A percentile compares a stretch with the other conserved stretches of the same genome.
Conservation (phyloP, 2,888 invertebrate species). For the Diabrotica balteata region DNA sequence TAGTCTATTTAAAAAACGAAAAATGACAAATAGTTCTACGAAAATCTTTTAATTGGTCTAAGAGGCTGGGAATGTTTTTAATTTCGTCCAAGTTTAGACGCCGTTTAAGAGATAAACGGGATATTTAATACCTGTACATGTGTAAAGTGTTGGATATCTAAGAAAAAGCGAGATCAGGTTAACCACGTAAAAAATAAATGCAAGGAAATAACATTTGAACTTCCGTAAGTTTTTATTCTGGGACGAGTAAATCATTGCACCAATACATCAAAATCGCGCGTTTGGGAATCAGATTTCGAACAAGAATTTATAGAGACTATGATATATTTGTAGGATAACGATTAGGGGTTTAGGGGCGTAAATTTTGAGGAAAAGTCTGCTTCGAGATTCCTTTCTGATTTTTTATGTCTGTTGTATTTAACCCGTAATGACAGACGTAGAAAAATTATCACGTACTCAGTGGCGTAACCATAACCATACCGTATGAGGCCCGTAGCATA, state of each 20-base stretch:
- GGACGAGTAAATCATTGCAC: constrained; percentile 13
- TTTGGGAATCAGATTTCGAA: not conserved
- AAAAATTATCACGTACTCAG: too few relatives aligned
- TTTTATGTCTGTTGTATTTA: too few relatives aligned
- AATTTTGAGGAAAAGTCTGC: too few relatives aligned
- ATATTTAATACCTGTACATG: constrained; percentile 41
- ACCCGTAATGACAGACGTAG: too few relatives aligned
- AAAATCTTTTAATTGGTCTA: constrained; percentile 27
- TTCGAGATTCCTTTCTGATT: too few relatives aligned
- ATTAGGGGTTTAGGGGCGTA: too few relatives aligned
- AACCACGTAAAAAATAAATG: constrained; percentile 29
- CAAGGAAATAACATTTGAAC: constrained; percentile 12
- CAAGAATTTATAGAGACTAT: too few relatives aligned
- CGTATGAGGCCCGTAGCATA: too few relatives aligned
- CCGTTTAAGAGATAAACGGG: constrained; percentile 29
- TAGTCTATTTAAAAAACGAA: not conserved
- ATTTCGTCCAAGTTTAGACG: constrained; percentile 33
- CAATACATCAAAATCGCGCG: not conserved
- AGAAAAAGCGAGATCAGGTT: constrained; percentile 26
- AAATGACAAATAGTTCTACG: constrained; percentile 27
- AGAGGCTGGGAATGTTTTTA: constrained; percentile 19
- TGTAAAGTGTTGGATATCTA: constrained; percentile 42
- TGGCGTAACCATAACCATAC: too few relatives aligned
- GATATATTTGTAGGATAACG: too few relatives aligned
- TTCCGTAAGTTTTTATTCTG: constrained; percentile 25